Percentiles rank a stretch among this genome's conserved stretches.
phyloP scores from a whole-genome alignment of 2,113 vertebrate species.

The Chinchilla lanigera region DNA sequence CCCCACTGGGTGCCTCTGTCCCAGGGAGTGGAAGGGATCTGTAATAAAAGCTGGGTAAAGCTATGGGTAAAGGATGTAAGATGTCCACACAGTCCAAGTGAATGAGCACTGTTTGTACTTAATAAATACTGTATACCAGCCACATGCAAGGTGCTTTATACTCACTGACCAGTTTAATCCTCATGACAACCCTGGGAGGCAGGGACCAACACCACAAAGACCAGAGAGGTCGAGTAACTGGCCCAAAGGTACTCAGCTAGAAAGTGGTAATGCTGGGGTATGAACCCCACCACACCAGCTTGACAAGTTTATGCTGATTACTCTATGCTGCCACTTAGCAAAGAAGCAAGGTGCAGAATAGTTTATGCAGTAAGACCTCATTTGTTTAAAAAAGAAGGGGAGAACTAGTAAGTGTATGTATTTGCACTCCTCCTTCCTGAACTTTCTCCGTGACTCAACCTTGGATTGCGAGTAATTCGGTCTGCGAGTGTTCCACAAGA shows the following conservation, averaged over 20 bases:
- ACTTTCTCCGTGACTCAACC: not conserved
- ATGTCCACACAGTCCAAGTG: fast-evolving
- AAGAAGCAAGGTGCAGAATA: not conserved
- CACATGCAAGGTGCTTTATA: not conserved
- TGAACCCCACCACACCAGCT: not conserved
- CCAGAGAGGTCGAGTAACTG: not conserved
- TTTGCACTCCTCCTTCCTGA: not conserved
- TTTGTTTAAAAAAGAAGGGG: not conserved
- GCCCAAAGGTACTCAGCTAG: not conserved
- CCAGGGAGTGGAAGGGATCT: not conserved
- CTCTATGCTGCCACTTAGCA: not conserved
- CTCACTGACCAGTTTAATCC: not conserved
- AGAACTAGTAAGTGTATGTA: not conserved
- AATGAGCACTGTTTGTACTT: fast-evolving
- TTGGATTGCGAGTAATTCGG: not conserved
- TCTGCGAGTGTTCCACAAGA: not conserved
- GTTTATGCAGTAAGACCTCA: not conserved
- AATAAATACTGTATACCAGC: not conserved
- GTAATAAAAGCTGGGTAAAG: not conserved
- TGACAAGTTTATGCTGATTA: not conserved
- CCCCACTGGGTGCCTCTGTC: too few species aligned
- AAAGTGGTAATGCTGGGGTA: not conserved
- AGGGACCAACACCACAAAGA: not conserved
- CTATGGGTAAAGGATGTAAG: fast-evolving
- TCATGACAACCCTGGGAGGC: not conserved